Conservation (phyloP, 1,140 invertebrate genomes). For the Pantala flavescens region DNA sequence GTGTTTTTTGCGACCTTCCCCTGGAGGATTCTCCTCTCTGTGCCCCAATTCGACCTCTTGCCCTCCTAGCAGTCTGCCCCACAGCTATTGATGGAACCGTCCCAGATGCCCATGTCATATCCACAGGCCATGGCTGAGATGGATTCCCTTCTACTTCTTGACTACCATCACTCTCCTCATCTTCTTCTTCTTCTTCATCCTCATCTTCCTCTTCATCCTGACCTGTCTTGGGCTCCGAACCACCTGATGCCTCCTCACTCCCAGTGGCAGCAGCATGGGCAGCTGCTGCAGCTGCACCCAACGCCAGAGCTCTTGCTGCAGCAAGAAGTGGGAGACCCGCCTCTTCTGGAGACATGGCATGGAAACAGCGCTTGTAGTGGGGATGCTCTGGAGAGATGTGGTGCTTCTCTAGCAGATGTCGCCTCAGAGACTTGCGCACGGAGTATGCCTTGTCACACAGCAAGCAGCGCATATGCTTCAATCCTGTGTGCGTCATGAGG, state of each 20-base stretch:
- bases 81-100: not conserved
- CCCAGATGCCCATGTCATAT: not conserved
- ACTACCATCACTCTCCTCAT: constrained; percentile 12
- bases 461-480: constrained; percentile 25
- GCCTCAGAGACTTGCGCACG: constrained; percentile 22
- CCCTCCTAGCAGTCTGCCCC: not conserved
- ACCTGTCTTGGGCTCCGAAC: not conserved
- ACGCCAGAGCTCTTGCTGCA: not conserved
- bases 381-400: constrained; percentile 22
- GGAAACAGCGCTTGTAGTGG: constrained; percentile 24
- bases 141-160: not conserved
- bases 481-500: constrained; percentile 25
- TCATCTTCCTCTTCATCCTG: not conserved
- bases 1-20: not conserved
- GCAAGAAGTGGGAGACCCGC: constrained; percentile 19
- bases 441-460: constrained; percentile 24
- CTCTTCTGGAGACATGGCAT: constrained; percentile 23
- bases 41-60: not conserved
- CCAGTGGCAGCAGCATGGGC: not conserved
- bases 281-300: not conserved
- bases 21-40: not conserved
- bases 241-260: not conserved
- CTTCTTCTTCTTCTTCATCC: not conserved
- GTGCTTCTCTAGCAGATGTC: constrained; percentile 24
- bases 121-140: not conserved